Percentiles rank a stretch among this genome's conserved stretches.
Evolutionary conservation across 2,113 vertebrate genomes (phyloP).

Genomic region (Alligator sinensis): DNA sequence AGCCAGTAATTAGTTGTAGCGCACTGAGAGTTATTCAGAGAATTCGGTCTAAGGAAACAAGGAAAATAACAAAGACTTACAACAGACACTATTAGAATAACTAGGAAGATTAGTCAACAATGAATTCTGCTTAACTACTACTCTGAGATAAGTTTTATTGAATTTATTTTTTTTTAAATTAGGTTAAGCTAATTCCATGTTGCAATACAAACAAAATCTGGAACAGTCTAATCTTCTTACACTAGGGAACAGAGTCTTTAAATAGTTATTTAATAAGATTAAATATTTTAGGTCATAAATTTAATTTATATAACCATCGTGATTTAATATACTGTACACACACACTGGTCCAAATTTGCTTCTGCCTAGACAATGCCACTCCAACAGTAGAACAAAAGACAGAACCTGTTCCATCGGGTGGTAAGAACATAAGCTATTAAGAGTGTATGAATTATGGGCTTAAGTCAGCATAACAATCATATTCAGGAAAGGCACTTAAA

Average conservation of each 20-base stretch:
- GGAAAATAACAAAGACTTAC: neutral
- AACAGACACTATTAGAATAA: rapidly evolving
- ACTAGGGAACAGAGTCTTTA: neutral
- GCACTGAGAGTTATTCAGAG: neutral
- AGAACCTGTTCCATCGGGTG: neutral
- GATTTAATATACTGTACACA: rapidly evolving
- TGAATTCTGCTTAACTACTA: neutral
- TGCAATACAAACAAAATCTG: constrained; percentile 32
- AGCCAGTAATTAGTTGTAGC: constrained; percentile 17
- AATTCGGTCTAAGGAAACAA: neutral
- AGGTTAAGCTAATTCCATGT: constrained; percentile 18
- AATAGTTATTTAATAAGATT: constrained; percentile 62
- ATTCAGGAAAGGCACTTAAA: neutral
- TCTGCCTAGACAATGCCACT: neutral
- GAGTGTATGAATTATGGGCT: neutral
- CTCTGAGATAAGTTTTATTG: constrained; percentile 2
- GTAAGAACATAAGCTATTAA: neutral
- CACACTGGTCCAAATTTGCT: neutral
- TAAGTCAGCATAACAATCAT: neutral
- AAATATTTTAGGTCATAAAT: constrained; percentile 41
- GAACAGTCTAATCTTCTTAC: constrained; percentile 54
- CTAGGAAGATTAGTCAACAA: neutral
- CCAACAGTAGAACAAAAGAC: neutral
- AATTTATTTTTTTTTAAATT: neutral
- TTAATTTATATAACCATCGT: constrained; percentile 22